Evolutionary conservation across 2,888 invertebrate genomes (phyloP).

Genomic region (Ophion ventricosus): DNA sequence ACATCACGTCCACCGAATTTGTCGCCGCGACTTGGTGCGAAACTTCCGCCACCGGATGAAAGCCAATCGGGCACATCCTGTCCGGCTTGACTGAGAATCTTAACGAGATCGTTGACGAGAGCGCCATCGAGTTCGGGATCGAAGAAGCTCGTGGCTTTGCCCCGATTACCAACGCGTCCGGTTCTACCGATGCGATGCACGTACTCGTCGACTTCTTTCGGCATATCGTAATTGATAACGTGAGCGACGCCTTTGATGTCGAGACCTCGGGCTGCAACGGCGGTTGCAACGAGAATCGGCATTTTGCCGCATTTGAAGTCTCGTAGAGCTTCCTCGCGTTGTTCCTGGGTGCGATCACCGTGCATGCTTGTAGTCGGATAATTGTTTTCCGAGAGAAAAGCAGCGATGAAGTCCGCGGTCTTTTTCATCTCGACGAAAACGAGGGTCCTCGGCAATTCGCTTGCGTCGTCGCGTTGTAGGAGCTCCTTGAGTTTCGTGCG

Average conservation of each 20-base stretch:
- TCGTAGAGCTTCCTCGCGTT: constrained; percentile 89
- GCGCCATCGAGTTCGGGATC: constrained; percentile 85
- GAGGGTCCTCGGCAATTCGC: constrained; percentile 82
- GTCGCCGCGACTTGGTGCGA: constrained; percentile 76
- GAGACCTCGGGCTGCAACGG: constrained; percentile 96
- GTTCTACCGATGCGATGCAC: constrained; percentile 98
- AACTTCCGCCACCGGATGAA: constrained; percentile 83
- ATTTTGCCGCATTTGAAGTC: constrained; percentile 90
- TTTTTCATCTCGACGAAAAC: constrained; percentile 97
- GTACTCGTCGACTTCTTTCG: constrained; percentile 95
- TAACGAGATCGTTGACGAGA: constrained; percentile 87
- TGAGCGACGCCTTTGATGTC: constrained; percentile 94
- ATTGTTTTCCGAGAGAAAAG: constrained; percentile 91
- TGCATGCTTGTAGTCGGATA: constrained; percentile 90
- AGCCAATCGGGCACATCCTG: constrained; percentile 90
- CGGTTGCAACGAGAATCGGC: constrained; percentile 95
- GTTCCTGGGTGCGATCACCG: constrained; percentile 89
- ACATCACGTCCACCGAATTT: constrained; percentile 90
- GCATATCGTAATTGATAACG: constrained; percentile 96
- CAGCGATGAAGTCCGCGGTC: constrained; percentile 95
- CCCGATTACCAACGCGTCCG: constrained; percentile 95
- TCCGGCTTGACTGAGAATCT: constrained; percentile 90
- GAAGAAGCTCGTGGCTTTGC: constrained; percentile 94
- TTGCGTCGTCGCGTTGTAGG: constrained; percentile 84
- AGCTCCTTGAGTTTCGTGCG: constrained; percentile 89